Evolutionary conservation across 2,888 invertebrate species (phyloP).

Genomic region (Deilephila porcellus): DNA sequence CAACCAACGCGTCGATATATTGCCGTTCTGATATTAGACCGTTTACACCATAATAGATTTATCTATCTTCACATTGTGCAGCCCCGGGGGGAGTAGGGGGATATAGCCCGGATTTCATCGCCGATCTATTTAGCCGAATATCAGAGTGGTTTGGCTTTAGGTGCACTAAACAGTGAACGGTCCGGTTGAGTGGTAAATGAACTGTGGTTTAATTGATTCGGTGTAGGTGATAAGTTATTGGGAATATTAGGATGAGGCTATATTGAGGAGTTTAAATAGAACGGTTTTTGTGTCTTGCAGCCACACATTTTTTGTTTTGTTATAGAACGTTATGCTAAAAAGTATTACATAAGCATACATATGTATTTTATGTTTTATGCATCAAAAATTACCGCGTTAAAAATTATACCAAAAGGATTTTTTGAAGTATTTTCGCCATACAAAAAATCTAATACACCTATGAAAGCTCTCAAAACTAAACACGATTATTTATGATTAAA

Average conservation of each 20-base stretch:
- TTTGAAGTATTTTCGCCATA: too few species aligned
- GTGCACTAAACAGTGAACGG: background rate
- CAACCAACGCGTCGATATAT: conserved; percentile 24
- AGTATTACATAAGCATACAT: too few species aligned
- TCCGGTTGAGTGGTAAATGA: background rate
- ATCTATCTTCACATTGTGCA: conserved; percentile 12
- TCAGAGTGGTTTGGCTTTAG: background rate
- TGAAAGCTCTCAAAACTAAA: background rate
- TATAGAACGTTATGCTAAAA: too few species aligned
- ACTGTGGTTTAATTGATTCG: background rate
- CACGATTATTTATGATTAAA: background rate
- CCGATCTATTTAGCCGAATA: conserved; percentile 10
- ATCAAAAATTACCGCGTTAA: too few species aligned
- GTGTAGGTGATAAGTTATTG: background rate
- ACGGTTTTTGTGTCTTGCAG: too few species aligned
- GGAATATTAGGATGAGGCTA: background rate
- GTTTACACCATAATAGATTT: conserved; percentile 24
- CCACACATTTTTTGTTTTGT: too few species aligned
- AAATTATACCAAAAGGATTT: too few species aligned
- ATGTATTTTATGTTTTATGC: too few species aligned
- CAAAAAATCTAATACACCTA: too few species aligned
- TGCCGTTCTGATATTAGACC: conserved; percentile 19
- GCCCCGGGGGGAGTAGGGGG: background rate
- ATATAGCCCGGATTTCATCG: background rate
- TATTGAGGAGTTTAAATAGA: too few species aligned